These are phyloP conservation scores for Leucoraja erinaceus DNA, from an alignment of 2,113 vertebrate species.

Conservation along the genomic window DNA sequence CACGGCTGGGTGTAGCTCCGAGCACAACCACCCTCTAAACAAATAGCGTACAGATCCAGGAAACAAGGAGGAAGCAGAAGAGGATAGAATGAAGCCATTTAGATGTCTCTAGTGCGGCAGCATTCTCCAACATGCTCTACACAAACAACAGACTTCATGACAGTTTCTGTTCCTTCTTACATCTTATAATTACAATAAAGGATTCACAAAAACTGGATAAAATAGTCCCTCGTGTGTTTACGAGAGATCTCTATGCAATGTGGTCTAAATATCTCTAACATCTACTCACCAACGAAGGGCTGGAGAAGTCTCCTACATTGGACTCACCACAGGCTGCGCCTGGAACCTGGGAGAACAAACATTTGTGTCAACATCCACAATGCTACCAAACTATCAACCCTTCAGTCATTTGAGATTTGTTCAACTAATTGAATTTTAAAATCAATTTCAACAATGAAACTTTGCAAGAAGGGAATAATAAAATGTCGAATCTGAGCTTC, in stretches of 20 bases:
- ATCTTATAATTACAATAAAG: background rate
- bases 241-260: background rate
- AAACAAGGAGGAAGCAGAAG: no score
- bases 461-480: background rate
- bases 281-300: conserved; percentile 53
- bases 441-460: background rate
- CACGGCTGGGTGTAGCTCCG: no score
- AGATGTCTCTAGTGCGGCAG: no score
- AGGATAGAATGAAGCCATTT: no score
- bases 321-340: conserved; percentile 50
- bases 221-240: background rate
- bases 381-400: no score
- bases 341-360: background rate
- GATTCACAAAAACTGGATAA: background rate
- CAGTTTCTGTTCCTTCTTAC: background rate
- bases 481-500: background rate
- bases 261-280: background rate
- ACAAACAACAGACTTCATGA: background rate
- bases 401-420: background rate
- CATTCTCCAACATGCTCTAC: no score
- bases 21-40: no score
- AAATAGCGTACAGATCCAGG: no score
- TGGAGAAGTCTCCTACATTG: conserved; percentile 46
- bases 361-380: background rate
- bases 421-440: background rate